phyloP scores from a whole-genome alignment of 64 coral and sea anemone genomes.

The Dendronephthya gigantea region DNA sequence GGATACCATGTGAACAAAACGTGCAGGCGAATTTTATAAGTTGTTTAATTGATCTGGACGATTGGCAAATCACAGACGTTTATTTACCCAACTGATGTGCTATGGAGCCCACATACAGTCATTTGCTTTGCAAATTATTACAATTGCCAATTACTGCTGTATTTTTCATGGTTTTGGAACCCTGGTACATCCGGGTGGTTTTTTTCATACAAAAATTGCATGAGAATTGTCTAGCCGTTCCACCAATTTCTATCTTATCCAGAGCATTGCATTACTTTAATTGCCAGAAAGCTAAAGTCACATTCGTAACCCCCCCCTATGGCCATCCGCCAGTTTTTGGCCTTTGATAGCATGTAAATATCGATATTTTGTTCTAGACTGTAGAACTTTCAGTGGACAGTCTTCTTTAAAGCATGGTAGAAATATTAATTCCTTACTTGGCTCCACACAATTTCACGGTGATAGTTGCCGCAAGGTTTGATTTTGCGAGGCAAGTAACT shows the following conservation, averaged over 20 bases:
- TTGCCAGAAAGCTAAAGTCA: not conserved
- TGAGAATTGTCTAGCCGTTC: constrained; percentile 23
- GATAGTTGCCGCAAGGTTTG: too few relatives aligned
- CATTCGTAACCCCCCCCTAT: not conserved
- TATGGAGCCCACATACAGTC: constrained; percentile 8
- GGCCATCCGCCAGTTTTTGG: not conserved
- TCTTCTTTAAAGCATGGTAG: not conserved
- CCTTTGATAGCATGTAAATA: not conserved
- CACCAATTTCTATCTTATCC: constrained; percentile 9
- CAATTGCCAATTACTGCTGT: not conserved
- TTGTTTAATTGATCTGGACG: not conserved
- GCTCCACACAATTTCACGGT: too few relatives aligned
- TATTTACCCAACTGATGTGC: not conserved
- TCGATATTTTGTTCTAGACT: not conserved
- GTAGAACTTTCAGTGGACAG: not conserved
- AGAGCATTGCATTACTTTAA: constrained; percentile 7
- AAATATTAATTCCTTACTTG: not conserved
- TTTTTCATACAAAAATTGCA: constrained; percentile 21
- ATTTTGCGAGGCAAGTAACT: too few relatives aligned
- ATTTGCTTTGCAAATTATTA: constrained; percentile 29
- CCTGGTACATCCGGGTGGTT: not conserved
- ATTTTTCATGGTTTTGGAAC: not conserved
- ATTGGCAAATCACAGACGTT: not conserved
- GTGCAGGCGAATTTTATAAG: constrained; percentile 7
- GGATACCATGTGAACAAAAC: not conserved